Percentiles rank a stretch among this genome's conserved stretches.
Conservation (phyloP, 2,113 vertebrate genomes). For the Cyphomyrus discorhynchus region DNA sequence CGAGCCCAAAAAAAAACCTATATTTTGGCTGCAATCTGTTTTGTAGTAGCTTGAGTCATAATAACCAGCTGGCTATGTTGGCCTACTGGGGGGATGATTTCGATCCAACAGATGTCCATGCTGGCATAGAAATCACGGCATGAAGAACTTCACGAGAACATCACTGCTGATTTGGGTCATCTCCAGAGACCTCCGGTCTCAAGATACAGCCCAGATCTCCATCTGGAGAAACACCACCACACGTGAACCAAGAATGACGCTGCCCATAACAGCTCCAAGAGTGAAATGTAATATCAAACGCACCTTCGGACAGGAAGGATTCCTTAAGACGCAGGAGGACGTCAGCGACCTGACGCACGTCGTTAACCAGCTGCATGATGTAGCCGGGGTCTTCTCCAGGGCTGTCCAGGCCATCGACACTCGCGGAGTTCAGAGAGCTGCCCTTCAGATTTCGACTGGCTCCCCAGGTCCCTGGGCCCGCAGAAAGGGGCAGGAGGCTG, state of each 20-base stretch:
- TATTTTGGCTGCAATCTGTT: not conserved
- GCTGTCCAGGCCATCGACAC: constrained; percentile 57
- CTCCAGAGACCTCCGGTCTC: not conserved
- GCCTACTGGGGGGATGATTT: not conserved
- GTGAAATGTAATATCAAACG: constrained; percentile 42
- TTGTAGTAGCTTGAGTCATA: not conserved
- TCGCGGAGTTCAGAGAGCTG: constrained; percentile 59
- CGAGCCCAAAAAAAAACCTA: not conserved
- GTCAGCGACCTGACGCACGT: constrained; percentile 72
- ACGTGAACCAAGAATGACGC: not conserved
- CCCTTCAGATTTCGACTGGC: constrained; percentile 68
- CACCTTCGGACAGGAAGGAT: constrained; percentile 65
- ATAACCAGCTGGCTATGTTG: not conserved
- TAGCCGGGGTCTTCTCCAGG: constrained; percentile 77
- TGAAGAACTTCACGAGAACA: not conserved
- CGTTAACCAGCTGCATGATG: constrained; percentile 71
- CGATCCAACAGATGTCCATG: not conserved
- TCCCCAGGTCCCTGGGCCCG: constrained; percentile 39
- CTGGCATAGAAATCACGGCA: not conserved
- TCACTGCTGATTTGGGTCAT: not conserved
- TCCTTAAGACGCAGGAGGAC: constrained; percentile 73
- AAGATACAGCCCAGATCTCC: not conserved
- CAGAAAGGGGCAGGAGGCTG: constrained; percentile 57
- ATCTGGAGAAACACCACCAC: not conserved
- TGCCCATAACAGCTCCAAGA: not conserved